Evolutionary conservation across 2,888 invertebrate species (phyloP), one percentile per base, ranked within the genome.

Genomic region (Epirrita christyi): DNA sequence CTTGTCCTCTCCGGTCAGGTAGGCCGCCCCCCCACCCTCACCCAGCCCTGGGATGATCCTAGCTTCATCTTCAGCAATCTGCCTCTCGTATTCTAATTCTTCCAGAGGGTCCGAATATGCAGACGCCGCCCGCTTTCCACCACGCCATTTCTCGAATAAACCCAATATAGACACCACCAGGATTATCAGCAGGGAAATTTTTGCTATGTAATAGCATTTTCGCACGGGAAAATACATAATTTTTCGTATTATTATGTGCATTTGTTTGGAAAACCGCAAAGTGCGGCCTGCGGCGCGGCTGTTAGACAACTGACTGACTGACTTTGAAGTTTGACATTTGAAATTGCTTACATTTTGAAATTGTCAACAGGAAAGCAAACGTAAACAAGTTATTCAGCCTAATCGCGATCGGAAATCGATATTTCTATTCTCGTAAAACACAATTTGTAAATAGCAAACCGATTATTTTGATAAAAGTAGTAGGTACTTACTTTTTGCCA

Each of bases 11-110:
- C 95, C 95, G 9, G 91, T 86, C 9, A 97, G 88, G 65, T 89
- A 88, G 0, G 95, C 96, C 0, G 96, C 93, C 10, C 92, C 93
- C 0, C 92, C 97, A 48, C 93, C 91, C 66, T 96, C 95, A 0
- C 97, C 97, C 42, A 97, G 84, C 2, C 95, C 95, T 4, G 93
- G 92, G 11, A 95, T 90, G 55, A 96, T 94, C 67, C 93, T 93
- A 11, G 90, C 86, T 65, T 96, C 94, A 75, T 96, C 95, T 52
- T 92, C 90, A 15, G 81, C 77, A 59, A 96, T 93, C 73, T 93
- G 86, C 42, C 80, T 77, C 66, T 94, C 94, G 48, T 74, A 88
- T 2, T 81, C 78, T 0, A n/a, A n/a, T n/a, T 71, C 78, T 53
- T 84, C 82, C 0, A 70, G 47, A 0, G 79, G 72, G 44, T 80